Conservation (phyloP, 1,140 invertebrate species). For the Eulimnadia texana region DNA sequence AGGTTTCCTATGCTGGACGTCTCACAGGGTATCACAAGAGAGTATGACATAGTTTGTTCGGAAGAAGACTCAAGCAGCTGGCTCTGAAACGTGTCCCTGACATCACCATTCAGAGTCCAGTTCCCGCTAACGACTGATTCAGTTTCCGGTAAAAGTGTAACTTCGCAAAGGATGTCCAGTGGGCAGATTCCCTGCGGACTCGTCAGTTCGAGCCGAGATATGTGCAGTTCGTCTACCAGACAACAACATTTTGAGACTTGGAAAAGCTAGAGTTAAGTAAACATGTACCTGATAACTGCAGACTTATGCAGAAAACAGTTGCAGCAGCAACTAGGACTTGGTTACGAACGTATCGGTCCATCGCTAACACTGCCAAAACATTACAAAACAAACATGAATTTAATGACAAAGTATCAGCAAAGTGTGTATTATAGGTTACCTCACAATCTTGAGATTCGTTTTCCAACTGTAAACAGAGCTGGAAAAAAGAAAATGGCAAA, state of each 20-base stretch:
- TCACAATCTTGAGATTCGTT: no score
- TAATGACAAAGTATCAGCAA: no score
- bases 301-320: neutral
- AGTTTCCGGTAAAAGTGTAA: neutral
- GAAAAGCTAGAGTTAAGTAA: neutral
- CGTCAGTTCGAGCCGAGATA: neutral
- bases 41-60: neutral
- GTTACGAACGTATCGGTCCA: no score
- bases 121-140: constrained; percentile 2
- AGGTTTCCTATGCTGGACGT: constrained; percentile 2
- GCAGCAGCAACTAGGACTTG: neutral
- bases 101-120: neutral
- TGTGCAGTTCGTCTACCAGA: neutral
- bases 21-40: constrained; percentile 1
- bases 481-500: neutral
- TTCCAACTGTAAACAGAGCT: no score
- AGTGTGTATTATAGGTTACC: no score
- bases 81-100: neutral
- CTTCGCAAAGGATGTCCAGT: neutral
- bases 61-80: neutral
- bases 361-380: no score
- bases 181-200: neutral
- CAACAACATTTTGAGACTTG: neutral
- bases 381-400: no score
- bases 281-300: neutral